Conservation (phyloP, 2,888 invertebrate species). For the Lapara coniferarum region DNA sequence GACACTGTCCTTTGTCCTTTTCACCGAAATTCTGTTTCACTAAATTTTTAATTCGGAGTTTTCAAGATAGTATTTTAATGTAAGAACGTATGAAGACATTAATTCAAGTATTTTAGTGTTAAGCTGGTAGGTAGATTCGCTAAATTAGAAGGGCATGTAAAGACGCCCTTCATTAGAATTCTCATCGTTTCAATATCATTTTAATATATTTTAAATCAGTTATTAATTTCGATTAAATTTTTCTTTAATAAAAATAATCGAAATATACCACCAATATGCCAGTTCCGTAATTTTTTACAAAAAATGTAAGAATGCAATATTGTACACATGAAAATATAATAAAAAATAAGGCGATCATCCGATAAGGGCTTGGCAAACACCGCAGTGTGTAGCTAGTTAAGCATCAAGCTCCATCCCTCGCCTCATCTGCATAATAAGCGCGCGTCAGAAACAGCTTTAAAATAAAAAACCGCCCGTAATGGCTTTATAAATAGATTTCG, state of each 20-base stretch:
- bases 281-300: not conserved
- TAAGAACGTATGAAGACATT: not conserved
- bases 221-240: too few relatives aligned
- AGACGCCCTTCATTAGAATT: too few relatives aligned
- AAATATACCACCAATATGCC: too few relatives aligned
- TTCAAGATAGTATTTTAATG: not conserved
- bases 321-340: not conserved
- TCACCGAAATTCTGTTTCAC: conserved; percentile 12
- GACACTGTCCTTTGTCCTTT: conserved; percentile 58
- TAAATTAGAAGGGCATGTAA: too few relatives aligned
- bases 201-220: too few relatives aligned
- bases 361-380: conserved; percentile 56
- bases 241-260: too few relatives aligned
- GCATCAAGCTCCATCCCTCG: conserved; percentile 54
- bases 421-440: conserved; percentile 74
- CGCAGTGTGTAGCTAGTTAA: conserved; percentile 56
- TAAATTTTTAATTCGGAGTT: conserved; percentile 25
- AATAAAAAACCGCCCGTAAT: conserved; percentile 68
- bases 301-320: not conserved
- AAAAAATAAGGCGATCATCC: conserved; percentile 45
- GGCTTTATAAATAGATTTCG: conserved; percentile 81
- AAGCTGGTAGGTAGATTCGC: too few relatives aligned
- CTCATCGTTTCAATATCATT: too few relatives aligned
- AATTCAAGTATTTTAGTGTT: not conserved
- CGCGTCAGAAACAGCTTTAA: conserved; percentile 70